These are phyloP conservation scores for Xanthostigma xanthostigma DNA, from an alignment of 2,888 invertebrate genomes.

Conservation along the genomic window DNA sequence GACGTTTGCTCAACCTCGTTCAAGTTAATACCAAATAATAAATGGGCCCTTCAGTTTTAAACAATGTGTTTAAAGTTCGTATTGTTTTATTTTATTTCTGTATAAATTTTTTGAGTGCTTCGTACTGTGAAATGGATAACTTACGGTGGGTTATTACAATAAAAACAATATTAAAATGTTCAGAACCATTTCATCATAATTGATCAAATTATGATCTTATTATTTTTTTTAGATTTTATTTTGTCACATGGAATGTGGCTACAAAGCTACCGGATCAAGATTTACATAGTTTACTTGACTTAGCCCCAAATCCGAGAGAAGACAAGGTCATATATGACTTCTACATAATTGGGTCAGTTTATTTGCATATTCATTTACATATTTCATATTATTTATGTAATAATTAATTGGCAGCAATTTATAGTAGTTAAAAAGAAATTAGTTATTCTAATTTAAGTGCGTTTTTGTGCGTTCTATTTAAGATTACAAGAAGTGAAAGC, in stretches of 20 bases:
- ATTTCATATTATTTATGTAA: background rate
- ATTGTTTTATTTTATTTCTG: no score
- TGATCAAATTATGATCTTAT: background rate
- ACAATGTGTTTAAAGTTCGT: no score
- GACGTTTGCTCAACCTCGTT: no score
- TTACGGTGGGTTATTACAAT: slow-evolving; percentile 14
- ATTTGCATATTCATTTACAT: background rate
- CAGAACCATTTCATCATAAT: no score
- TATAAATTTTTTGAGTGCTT: no score
- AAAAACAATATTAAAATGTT: background rate
- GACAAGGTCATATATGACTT: slow-evolving; percentile 61
- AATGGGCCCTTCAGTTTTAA: no score
- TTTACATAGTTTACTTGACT: slow-evolving; percentile 51
- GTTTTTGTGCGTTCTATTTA: background rate
- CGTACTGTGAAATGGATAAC: slow-evolving; percentile 15
- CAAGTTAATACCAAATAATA: no score
- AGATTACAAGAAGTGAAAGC: slow-evolving; percentile 82
- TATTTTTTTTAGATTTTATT: slow-evolving; percentile 46
- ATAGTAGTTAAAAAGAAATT: background rate
- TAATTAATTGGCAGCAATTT: background rate
- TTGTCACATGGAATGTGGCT: slow-evolving; percentile 86
- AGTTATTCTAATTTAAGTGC: background rate
- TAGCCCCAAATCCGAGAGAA: slow-evolving; percentile 44
- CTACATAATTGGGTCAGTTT: slow-evolving; percentile 61
- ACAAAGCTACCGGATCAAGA: slow-evolving; percentile 59